Base-by-base conservation (phyloP, 2,113 vertebrate genomes). In the Semicossyphus pulcher region DNA sequence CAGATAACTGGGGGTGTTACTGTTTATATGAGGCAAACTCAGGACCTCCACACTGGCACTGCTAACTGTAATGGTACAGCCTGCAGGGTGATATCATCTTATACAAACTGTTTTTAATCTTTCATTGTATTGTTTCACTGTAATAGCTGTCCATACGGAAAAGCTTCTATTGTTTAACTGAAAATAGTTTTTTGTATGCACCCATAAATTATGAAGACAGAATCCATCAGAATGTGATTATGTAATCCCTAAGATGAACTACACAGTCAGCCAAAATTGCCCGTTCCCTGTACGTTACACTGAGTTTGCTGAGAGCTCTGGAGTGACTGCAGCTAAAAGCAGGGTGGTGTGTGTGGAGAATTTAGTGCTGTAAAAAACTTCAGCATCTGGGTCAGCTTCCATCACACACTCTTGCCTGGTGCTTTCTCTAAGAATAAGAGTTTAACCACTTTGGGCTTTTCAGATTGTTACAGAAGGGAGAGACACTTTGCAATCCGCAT, bases 1-100 rank as follows among this genome's bases (percentile, higher is more conserved):
- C 58, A 61, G 58, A 78, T 52, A 68, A 85, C 60, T 56, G 58
- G 72, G 20, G 14, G 44, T 36, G 28, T 23, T 57, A 23, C 18
- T 29, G 51, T 51, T 21, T 29, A 53, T 36, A 26, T n/a, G n/a
- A 63, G 49, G 54, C 18, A 49, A 54, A 44, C 15, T 49, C n/a
- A 28, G 10, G 28, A n/a, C n/a, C 20, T 28, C 2, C 14, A 31
- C 9, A 66, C 11, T 48, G 28, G 45, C 28, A 62, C 32, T 21
- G 45, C 1, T 31, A 10, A 34, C 10, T 15, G n/a, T n/a, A 41
- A 10, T 53, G 32, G 4, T 18, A 28, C 45, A 41, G 23, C 62
- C 72, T 44, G 62, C 5, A 51, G 42, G 16, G 28, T 65, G 12
- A 59, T 23, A 57, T 31, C 1, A 23, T 15, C 10, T 29, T 25